Base-by-base conservation (phyloP, 1,140 invertebrate species). In the Anastatus disparis region DNA sequence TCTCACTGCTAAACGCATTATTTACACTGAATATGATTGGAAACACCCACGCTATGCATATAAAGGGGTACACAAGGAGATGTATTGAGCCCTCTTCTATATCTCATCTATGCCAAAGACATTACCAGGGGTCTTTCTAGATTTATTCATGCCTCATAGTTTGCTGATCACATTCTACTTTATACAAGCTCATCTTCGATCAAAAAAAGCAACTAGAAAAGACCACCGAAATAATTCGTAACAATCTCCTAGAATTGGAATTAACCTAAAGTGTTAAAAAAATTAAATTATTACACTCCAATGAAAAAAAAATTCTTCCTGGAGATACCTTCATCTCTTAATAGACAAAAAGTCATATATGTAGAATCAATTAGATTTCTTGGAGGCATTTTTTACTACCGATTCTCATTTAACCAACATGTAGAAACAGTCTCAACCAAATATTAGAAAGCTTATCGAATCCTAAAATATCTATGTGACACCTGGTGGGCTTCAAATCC, bases 31-130 rank as follows among this genome's bases (percentile, higher is more conserved):
- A 3, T 9, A n/a, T 20, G 2, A 1, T 3, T 12, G 17, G 1
- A n/a, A 26, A 13, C 6, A 31, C 15, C 10, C 26, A 2, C 15
- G 40, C 15, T 2, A 3, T 2, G 13, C 17, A 24, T 6, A 48
- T n/a, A 62, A 29, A 48, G 59, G 59, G 2, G 59, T 62, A 17
- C 59, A 10, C 27, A 56, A 9, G 53, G 53, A 31, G 26, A 2
- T 17, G 29, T 56, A 2, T n/a, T 56, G 1, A 59, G 35, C 10
- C 56, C 56, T 22, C 56, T 59, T 13, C 56, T 59, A 17, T 59
- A n/a, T 17, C 22, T 8, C 10, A 6, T 59, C 2, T 59, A 59
- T 17, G 17, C 2, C 7, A 10, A 26, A 3, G 3, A 6, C 12
- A 20, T 38, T 12, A 31, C 17, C 15, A 27, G 3, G 2, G 17